Evolutionary conservation across 2,888 invertebrate genomes (phyloP).

Genomic region (Macrophya annulata): DNA sequence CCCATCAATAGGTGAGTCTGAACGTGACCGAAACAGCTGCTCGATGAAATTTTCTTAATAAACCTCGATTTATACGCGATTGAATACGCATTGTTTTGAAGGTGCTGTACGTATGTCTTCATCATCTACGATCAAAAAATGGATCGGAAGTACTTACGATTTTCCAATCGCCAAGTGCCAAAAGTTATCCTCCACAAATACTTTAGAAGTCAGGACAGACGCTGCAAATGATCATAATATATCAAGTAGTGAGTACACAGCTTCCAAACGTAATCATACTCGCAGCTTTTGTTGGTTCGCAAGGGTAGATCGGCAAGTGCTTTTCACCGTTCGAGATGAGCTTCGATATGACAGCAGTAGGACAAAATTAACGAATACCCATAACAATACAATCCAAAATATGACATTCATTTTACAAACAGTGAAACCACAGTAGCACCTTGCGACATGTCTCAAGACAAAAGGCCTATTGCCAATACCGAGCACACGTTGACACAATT

Average conservation of each 20-base stretch:
- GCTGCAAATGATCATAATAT: not conserved
- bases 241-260: not conserved
- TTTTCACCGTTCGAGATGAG: not conserved
- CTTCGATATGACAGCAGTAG: not conserved
- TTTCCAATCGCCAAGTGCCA: conserved; percentile 67
- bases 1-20: conserved; percentile 51
- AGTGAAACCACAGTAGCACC: too few species aligned
- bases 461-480: not conserved
- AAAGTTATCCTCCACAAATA: conserved; percentile 63
- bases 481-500: too few species aligned
- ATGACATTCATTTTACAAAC: too few species aligned
- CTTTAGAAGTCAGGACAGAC: conserved; percentile 47
- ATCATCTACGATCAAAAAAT: not conserved
- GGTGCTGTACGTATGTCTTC: conserved; percentile 58
- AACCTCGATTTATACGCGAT: not conserved
- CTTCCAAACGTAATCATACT: not conserved
- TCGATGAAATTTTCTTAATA: not conserved
- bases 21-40: not conserved
- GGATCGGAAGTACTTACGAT: not conserved
- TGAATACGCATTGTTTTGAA: conserved; percentile 47
- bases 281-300: not conserved
- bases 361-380: not conserved
- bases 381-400: too few species aligned
- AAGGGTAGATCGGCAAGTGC: not conserved
- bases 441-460: not conserved